A percentile compares a stretch with the other conserved stretches of the same genome.
Conservation (phyloP, 2,888 invertebrate species). For the Protonemura montana region DNA sequence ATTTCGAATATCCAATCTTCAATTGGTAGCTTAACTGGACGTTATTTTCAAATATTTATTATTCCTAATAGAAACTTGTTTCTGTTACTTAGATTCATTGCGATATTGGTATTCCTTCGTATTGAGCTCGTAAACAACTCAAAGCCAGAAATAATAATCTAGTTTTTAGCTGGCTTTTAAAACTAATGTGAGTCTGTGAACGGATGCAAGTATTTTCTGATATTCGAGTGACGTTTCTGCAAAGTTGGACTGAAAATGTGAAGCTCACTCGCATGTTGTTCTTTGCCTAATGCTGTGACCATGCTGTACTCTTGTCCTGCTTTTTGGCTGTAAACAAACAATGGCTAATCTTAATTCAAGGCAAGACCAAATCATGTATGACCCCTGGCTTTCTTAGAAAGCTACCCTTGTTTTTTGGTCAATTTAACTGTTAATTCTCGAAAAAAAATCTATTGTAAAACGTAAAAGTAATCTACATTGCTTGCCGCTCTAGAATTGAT, state of each 20-base stretch:
- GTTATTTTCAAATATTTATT: too few relatives aligned
- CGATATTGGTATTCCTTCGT: too few relatives aligned
- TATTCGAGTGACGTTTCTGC: too few relatives aligned
- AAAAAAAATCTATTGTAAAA: neutral
- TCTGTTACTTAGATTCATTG: too few relatives aligned
- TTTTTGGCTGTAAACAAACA: conserved; percentile 20
- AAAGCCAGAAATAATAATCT: too few relatives aligned
- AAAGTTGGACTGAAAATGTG: too few relatives aligned
- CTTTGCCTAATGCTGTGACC: neutral
- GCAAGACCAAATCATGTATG: conserved; percentile 23
- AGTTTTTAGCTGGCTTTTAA: too few relatives aligned
- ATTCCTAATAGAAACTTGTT: too few relatives aligned
- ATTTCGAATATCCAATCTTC: neutral
- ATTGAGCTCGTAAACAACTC: too few relatives aligned
- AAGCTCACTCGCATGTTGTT: neutral
- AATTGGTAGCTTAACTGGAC: too few relatives aligned
- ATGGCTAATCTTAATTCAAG: conserved; percentile 15
- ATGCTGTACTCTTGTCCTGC: neutral
- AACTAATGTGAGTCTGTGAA: too few relatives aligned
- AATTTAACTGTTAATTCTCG: neutral
- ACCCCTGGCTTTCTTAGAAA: neutral
- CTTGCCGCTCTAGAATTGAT: neutral
- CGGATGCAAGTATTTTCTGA: too few relatives aligned
- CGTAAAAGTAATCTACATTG: neutral
- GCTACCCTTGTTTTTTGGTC: neutral